Evolutionary conservation across 2,888 invertebrate species (phyloP).

Genomic region (Aporophyla nigra): DNA sequence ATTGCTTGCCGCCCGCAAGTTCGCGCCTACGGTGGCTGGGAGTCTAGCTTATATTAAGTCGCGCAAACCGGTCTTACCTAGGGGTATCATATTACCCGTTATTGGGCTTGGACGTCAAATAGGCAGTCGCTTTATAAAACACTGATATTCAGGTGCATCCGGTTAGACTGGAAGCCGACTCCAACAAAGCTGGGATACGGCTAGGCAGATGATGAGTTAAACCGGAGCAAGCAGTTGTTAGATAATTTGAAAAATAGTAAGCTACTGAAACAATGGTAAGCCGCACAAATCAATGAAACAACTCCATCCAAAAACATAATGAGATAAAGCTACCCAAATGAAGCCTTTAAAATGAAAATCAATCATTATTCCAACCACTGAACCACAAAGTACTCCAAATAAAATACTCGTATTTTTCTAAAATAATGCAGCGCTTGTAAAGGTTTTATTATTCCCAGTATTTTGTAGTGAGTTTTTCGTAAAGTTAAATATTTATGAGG

Average conservation of each 20-base stretch:
- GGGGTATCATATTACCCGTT: no score
- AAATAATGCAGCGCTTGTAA: constrained; percentile 42
- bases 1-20: no score
- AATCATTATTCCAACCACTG: constrained; percentile 2
- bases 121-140: no score
- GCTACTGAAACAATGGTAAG: not conserved
- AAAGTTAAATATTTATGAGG: constrained; percentile 73
- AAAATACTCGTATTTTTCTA: constrained; percentile 13
- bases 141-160: no score
- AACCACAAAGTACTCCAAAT: not conserved
- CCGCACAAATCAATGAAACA: not conserved
- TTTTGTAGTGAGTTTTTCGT: constrained; percentile 58
- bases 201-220: not conserved
- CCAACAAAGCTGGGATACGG: no score
- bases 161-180: no score
- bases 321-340: not conserved
- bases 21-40: no score
- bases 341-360: not conserved
- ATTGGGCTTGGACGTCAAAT: no score
- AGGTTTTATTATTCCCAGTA: constrained; percentile 42
- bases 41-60: no score
- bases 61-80: no score
- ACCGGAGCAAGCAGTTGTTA: no score
- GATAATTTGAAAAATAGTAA: not conserved
- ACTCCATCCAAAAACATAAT: not conserved